Evolutionary conservation across 2,113 vertebrate species (phyloP), one percentile per base, ranked within the genome.

Genomic region (Bubalus kerabau): DNA sequence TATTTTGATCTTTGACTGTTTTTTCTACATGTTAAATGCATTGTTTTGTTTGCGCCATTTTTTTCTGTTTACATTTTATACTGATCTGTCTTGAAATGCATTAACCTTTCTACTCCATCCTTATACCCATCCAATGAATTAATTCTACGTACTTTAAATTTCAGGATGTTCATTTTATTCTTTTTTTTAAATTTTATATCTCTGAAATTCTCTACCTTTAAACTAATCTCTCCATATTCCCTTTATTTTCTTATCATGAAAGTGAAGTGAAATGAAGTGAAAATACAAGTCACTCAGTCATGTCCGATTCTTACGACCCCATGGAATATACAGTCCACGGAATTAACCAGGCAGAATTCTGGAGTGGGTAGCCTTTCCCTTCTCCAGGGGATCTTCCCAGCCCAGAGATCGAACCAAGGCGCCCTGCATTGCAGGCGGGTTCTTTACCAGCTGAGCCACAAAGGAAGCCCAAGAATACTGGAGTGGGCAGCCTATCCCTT

Each of bases 251-350:
- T 54, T 40, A 64, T 30, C 23, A 88, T 26, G n/a, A 40, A 71
- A 71, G n/a, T 71, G 64, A 36, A 71, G 17, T 36, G n/a, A 71
- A 71, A 40, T 71, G n/a, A 71, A 71, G 64, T 21, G 64, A 71
- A 71, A 71, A 4, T 36, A 9, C n/a, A 21, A 71, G n/a, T 36
- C 17, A 36, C 4, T 71, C 64, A 21, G n/a, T 71, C 64, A 21
- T 21, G n/a, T 71, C 17, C 0, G 0, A 36, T n/a, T 36, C n/a
- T 71, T 21, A 17, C 1, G 0, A 36, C 64, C 19, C n/a, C n/a
- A 71, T 11, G n/a, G n/a, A 21, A n/a, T 71, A 2, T 60, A 57
- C 0, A 60, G 11, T 60, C 59, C 2, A 36, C 21, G 64, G 1
- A 71, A 36, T 36, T 71, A 2, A 36, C n/a, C n/a, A 36, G n/a